Conservation (phyloP, 2,888 invertebrate species). For the Chironomus riparius region DNA sequence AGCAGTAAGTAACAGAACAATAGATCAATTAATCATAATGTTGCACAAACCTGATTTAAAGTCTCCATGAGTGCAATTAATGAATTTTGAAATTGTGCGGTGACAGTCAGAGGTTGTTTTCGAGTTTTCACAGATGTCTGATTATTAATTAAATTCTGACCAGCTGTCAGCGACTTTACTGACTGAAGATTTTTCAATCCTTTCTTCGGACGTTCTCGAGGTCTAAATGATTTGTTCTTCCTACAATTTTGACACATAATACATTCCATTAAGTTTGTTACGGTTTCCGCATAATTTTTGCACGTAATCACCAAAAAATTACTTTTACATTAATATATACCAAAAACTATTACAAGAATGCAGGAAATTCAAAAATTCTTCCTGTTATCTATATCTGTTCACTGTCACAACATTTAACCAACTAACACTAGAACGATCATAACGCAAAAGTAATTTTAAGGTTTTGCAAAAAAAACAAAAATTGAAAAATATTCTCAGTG, state of each 20-base stretch:
- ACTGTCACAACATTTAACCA: slow-evolving; percentile 22
- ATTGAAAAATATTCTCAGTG: neutral
- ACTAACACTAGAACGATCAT: neutral
- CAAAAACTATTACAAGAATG: neutral
- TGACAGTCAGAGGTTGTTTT: slow-evolving; percentile 85
- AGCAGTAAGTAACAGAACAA: slow-evolving; percentile 1
- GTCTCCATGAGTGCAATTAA: slow-evolving; percentile 88
- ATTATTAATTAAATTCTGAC: slow-evolving; percentile 35
- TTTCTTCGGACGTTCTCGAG: slow-evolving; percentile 75
- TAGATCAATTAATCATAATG: neutral
- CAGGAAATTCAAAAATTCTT: slow-evolving; percentile 17
- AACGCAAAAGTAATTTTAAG: slow-evolving; percentile 1
- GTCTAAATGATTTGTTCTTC: slow-evolving; percentile 87
- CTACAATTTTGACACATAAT: slow-evolving; percentile 44
- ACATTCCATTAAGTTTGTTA: slow-evolving; percentile 1
- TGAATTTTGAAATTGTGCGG: slow-evolving; percentile 91
- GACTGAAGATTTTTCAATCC: slow-evolving; percentile 84
- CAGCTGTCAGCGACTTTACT: slow-evolving; percentile 75
- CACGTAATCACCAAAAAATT: neutral
- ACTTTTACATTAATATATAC: neutral
- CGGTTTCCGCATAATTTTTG: neutral
- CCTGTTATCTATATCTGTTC: neutral
- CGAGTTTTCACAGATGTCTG: slow-evolving; percentile 51
- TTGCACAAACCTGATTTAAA: slow-evolving; percentile 54
- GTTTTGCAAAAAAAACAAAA: slow-evolving; percentile 19